These are phyloP conservation scores for Aphrophora alni DNA, from an alignment of 2,888 invertebrate species.

Conservation along the genomic window DNA sequence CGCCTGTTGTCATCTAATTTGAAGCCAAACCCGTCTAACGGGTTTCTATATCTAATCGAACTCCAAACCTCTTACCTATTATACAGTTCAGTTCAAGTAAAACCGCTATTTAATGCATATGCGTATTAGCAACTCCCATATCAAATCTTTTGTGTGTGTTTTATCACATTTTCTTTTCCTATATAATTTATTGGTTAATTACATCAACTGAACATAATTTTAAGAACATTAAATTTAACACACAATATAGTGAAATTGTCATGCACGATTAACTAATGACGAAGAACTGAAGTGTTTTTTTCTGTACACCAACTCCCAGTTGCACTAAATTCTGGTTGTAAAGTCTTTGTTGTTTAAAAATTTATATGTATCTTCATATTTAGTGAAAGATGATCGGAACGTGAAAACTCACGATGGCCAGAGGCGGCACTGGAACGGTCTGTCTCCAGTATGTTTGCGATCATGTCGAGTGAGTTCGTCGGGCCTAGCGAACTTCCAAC, in stretches of 20 bases:
- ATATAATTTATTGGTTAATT: no score
- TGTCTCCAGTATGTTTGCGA: slow-evolving; percentile 61
- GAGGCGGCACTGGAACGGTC: slow-evolving; percentile 67
- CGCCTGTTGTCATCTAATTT: no score
- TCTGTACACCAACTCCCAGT: not conserved
- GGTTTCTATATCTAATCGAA: no score
- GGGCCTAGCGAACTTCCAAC: slow-evolving; percentile 66
- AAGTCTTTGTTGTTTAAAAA: slow-evolving; percentile 41
- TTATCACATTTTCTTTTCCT: no score
- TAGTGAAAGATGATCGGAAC: slow-evolving; percentile 67
- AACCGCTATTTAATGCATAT: no score
- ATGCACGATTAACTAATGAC: not conserved
- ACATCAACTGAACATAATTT: no score
- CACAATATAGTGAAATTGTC: not conserved
- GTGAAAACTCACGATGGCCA: slow-evolving; percentile 67
- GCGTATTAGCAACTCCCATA: no score
- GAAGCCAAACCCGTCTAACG: no score
- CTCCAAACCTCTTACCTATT: no score
- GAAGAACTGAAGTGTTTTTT: not conserved
- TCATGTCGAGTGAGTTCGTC: slow-evolving; percentile 66
- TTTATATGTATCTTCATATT: slow-evolving; percentile 66
- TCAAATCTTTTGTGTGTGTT: no score
- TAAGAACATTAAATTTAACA: no score
- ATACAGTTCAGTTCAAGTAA: no score
- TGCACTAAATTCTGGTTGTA: not conserved